Base-by-base conservation (phyloP, 2,888 invertebrate genomes). In the Abscondita cerata region DNA sequence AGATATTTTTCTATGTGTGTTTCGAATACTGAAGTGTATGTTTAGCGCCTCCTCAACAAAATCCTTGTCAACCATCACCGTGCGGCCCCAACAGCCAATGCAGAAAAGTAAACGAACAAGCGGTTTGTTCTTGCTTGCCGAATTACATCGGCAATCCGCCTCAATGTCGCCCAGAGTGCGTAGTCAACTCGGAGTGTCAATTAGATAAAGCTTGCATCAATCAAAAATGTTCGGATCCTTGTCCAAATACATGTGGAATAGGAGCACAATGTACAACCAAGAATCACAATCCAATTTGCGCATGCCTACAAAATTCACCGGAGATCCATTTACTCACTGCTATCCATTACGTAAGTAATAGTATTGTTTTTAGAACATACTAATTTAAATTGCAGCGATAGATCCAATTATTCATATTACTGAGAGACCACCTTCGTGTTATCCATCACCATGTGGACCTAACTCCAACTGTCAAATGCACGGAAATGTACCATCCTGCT, bases 61-160 rank as follows among this genome's bases (percentile, higher is more conserved):
- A 93, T 74, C 93, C 93, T 5, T 95, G 95, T 73, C 85, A 87
- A 64, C 93, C 93, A 54, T 88, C 92, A 18, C 94, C 95, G 0
- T 95, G 95, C 77, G 95, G 95, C 51, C 92, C 93, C 0, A 93
- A 93, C 77, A 92, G 93, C 75, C 90, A 92, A 75, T 95, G 95
- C 67, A 86, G 92, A 72, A 87, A 88, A 72, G 87, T 90, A 5
- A 91, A 92, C 72, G 83, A 85, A 70, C 92, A 92, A 81, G 92
- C 93, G 0, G 93, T 92, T 0, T 95, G 95, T 77, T 92, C 93
- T 0, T 95, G 94, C 73, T 83, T 90, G 67, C 89, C 90, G 1
- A 89, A 89, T 70, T 93, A 90, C 72, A 84, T 89, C 50, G 93
- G 92, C 56, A 87, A 87, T 63, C 93, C 93, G 52, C 92, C 92